phyloP scores from a whole-genome alignment of 2,113 vertebrate species.

The Poeciliopsis retropinna region DNA sequence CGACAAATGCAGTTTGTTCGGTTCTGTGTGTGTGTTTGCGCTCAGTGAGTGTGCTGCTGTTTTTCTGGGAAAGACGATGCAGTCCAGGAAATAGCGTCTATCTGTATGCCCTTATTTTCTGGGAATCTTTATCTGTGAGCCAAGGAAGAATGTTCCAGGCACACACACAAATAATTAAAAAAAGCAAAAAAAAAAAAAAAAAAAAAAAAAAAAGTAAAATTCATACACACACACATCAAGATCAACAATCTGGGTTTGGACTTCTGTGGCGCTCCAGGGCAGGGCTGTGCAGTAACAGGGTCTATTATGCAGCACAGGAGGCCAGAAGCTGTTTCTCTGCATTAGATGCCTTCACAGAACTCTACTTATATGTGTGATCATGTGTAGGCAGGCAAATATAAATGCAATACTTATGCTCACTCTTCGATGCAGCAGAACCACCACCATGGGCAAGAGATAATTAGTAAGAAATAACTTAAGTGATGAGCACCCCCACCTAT shows the following conservation, averaged over 20 bases:
- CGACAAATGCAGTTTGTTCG: background rate
- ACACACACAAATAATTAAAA: conserved; percentile 7
- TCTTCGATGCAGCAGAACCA: conserved; percentile 24
- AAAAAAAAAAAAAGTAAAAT: background rate
- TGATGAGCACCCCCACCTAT: conserved; percentile 24
- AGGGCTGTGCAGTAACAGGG: conserved; percentile 66
- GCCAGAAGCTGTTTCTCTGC: conserved; percentile 59
- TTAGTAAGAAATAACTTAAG: conserved; percentile 42
- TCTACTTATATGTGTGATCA: conserved; percentile 14
- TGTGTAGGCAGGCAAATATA: conserved; percentile 4
- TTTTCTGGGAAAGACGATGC: conserved; percentile 3
- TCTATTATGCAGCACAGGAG: conserved; percentile 66
- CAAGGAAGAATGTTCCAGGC: conserved; percentile 25
- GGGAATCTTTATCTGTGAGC: conserved; percentile 23
- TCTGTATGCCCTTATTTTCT: conserved; percentile 46
- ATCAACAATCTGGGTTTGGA: conserved; percentile 16
- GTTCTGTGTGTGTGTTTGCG: background rate
- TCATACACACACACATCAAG: conserved; percentile 18
- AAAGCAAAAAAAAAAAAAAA: background rate
- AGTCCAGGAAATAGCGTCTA: conserved; percentile 11
- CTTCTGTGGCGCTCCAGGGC: conserved; percentile 45
- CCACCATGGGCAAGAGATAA: conserved; percentile 28
- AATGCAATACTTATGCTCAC: background rate
- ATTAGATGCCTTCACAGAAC: conserved; percentile 28
- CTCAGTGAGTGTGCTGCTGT: conserved; percentile 2